Evolutionary conservation across 2,113 vertebrate species (phyloP).

Genomic region (Noctilio leporinus): DNA sequence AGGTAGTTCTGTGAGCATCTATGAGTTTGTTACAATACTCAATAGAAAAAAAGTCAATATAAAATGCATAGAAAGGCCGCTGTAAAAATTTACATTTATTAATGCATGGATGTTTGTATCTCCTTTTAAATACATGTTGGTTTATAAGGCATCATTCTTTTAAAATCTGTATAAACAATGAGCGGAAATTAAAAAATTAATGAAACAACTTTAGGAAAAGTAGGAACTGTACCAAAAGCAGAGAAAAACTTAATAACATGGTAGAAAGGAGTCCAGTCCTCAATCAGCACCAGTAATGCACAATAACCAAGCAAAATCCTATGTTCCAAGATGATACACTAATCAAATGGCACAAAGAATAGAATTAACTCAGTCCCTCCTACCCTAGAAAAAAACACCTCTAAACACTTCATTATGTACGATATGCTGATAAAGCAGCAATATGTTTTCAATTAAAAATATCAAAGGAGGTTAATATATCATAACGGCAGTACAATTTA

Average conservation of each 20-base stretch:
- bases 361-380: neutral
- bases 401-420: neutral
- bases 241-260: neutral
- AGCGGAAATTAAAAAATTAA: neutral
- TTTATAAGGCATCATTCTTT: neutral
- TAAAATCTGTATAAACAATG: neutral
- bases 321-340: neutral
- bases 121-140: neutral
- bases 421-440: neutral
- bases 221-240: neutral
- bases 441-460: slow-evolving; percentile 6
- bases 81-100: neutral
- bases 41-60: neutral
- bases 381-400: neutral
- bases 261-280: neutral
- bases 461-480: neutral
- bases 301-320: neutral
- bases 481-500: neutral
- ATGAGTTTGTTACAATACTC: neutral
- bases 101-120: neutral
- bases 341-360: neutral
- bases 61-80: neutral
- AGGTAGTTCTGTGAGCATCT: neutral
- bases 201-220: neutral
- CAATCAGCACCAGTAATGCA: neutral